Conservation (phyloP, 2,888 invertebrate species). For the Lumbricus terrestris region DNA sequence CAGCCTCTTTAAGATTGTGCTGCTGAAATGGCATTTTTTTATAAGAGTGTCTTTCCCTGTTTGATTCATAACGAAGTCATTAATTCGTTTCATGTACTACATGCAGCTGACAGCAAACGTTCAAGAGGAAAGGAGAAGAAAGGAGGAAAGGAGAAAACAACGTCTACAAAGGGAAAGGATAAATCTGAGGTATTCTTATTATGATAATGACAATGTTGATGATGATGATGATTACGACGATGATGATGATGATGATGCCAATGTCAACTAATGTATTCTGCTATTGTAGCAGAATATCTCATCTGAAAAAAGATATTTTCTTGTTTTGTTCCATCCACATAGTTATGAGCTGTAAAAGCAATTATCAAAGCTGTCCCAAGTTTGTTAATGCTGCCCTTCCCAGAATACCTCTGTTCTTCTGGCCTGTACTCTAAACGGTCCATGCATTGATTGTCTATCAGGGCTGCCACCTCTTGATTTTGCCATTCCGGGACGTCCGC, state of each 20-base stretch:
- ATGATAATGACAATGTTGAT: neutral
- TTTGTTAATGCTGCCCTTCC: too few relatives aligned
- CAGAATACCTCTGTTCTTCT: too few relatives aligned
- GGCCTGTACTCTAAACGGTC: too few relatives aligned
- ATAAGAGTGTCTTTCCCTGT: neutral
- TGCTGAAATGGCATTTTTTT: neutral
- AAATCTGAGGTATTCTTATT: neutral
- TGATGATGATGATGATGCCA: neutral
- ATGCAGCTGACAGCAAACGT: neutral
- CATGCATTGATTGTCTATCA: too few relatives aligned
- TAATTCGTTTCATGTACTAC: neutral
- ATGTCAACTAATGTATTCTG: neutral
- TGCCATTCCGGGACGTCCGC: too few relatives aligned
- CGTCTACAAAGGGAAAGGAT: neutral
- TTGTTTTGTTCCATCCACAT: neutral
- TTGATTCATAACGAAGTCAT: neutral
- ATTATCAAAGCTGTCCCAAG: too few relatives aligned
- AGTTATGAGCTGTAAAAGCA: too few relatives aligned
- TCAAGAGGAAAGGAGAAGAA: neutral
- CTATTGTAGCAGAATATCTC: neutral
- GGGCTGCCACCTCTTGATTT: too few relatives aligned
- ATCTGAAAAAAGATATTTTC: neutral
- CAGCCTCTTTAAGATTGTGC: neutral
- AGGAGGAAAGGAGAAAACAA: slow-evolving; percentile 3
- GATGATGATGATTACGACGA: neutral